A percentile compares a stretch with the other conserved stretches of the same genome.
phyloP scores from a whole-genome alignment of 2,797 vertebrate genomes.

The Ceryle rudis region DNA sequence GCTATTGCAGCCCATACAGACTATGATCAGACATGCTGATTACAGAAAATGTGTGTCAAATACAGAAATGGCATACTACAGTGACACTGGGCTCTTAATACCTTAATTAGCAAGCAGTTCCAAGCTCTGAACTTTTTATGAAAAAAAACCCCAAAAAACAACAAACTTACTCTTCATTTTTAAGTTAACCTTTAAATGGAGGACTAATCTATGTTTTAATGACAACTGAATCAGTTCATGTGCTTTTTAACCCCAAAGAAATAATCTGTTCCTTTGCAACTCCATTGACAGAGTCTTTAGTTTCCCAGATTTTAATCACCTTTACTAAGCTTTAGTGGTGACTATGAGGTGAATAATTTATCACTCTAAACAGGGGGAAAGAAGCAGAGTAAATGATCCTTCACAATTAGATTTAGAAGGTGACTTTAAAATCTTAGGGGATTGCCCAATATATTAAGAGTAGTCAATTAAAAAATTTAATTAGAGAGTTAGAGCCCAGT shows the following conservation, averaged over 20 bases:
- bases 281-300: background rate
- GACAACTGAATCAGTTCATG: background rate
- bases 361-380: constrained; percentile 23
- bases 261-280: background rate
- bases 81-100: background rate
- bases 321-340: constrained; percentile 7
- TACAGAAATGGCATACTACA: background rate
- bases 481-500: background rate
- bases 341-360: constrained; percentile 49
- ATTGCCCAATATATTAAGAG: constrained; percentile 20
- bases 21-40: background rate
- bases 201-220: background rate
- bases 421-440: constrained; percentile 47
- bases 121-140: background rate
- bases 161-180: background rate
- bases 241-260: background rate
- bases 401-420: constrained; percentile 39
- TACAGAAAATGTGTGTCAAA: background rate
- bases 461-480: constrained; percentile 21
- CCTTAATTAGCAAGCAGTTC: background rate
- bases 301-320: constrained; percentile 33
- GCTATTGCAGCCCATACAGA: background rate
- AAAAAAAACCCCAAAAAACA: background rate
- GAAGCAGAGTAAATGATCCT: constrained; percentile 25
- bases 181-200: background rate